These are phyloP conservation scores for Hartigia nigra DNA, from an alignment of 2,888 invertebrate species.

Conservation along the genomic window DNA sequence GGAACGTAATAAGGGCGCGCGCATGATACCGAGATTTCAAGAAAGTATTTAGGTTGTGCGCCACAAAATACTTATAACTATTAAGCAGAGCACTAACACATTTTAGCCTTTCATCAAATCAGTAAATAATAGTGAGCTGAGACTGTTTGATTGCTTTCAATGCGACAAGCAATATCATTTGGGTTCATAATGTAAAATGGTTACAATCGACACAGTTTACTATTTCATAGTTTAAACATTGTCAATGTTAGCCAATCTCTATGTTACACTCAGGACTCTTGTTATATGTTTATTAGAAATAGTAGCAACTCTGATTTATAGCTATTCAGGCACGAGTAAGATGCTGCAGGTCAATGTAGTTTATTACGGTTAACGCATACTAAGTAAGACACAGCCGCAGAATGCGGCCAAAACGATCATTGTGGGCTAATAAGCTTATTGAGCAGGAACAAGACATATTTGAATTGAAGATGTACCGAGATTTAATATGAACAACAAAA, in stretches of 20 bases:
- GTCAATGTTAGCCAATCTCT: not conserved
- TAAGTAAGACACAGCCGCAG: conserved; percentile 42
- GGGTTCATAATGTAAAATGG: not conserved
- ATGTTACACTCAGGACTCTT: not conserved
- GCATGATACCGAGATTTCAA: conserved; percentile 13
- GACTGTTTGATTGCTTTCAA: not conserved
- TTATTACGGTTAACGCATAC: conserved; percentile 52
- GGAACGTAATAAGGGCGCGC: conserved; percentile 1
- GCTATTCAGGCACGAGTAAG: conserved; percentile 32
- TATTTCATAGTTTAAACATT: not conserved
- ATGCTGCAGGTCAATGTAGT: conserved; percentile 48
- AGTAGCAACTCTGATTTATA: conserved; percentile 51
- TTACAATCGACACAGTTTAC: not conserved
- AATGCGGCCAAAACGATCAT: conserved; percentile 60
- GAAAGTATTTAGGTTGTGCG: conserved; percentile 4
- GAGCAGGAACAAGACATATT: conserved; percentile 25
- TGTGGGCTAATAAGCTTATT: conserved; percentile 52
- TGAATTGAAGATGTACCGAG: not conserved
- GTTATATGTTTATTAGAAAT: conserved; percentile 29
- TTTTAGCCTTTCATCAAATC: not conserved
- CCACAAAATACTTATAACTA: not conserved
- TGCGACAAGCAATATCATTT: not conserved
- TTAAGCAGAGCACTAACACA: not conserved
- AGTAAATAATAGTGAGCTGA: not conserved
- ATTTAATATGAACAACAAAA: not conserved